These are phyloP conservation scores for Bombus waltoni DNA, from an alignment of 1,140 invertebrate species.

Conservation along the genomic window DNA sequence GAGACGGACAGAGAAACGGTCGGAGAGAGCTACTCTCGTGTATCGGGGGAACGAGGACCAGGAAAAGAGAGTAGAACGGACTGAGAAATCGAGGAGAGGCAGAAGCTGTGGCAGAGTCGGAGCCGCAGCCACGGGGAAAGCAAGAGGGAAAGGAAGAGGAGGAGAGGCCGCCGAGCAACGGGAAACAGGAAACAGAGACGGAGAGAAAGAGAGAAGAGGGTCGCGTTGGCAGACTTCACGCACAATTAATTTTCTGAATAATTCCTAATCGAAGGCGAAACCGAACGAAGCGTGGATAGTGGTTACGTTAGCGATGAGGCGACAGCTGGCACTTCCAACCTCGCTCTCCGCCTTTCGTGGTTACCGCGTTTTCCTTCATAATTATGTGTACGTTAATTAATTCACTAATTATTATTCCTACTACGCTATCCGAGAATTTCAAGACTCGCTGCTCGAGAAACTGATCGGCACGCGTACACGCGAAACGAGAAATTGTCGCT, in stretches of 20 bases:
- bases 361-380: conserved; percentile 77
- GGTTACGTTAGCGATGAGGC: conserved; percentile 47
- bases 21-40: neutral
- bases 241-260: conserved; percentile 82
- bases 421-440: conserved; percentile 33
- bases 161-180: conserved; percentile 16
- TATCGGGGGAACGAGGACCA: neutral
- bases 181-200: conserved; percentile 5
- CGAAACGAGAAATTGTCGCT: too few species aligned
- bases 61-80: conserved; percentile 28
- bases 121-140: neutral
- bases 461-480: too few species aligned
- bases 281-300: conserved; percentile 59
- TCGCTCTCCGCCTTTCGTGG: conserved; percentile 17
- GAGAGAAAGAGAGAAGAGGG: conserved; percentile 22
- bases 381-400: conserved; percentile 82
- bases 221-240: conserved; percentile 74
- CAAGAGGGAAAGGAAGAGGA: neutral
- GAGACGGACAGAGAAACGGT: conserved; percentile 13
- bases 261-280: conserved; percentile 77
- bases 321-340: conserved; percentile 35
- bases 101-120: neutral
- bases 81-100: conserved; percentile 35
- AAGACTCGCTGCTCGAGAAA: conserved; percentile 36
- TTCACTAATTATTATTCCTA: conserved; percentile 81